A percentile compares a stretch with the other conserved stretches of the same genome.
Evolutionary conservation across 2,113 vertebrate species (phyloP).

Genomic region (Grallaria varia): DNA sequence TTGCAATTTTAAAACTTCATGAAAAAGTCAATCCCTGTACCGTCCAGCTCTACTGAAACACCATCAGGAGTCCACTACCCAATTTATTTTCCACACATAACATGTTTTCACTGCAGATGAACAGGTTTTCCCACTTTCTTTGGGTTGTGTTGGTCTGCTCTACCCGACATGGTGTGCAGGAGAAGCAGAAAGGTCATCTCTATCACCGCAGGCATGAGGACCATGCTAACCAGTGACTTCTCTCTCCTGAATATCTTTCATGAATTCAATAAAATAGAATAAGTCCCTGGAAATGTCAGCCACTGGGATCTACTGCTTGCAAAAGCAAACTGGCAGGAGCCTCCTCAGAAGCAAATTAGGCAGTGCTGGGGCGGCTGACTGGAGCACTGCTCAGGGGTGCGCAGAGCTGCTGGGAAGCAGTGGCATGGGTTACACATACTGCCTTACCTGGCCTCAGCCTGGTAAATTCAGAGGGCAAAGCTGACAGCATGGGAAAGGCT

Average conservation of each 20-base stretch:
- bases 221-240: not conserved
- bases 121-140: not conserved
- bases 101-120: not conserved
- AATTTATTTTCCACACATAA: not conserved
- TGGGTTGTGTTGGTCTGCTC: not conserved
- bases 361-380: not conserved
- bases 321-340: not conserved
- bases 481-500: slow-evolving; percentile 3
- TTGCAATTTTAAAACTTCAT: not conserved
- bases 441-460: not conserved
- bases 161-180: not conserved
- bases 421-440: not conserved
- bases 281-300: not conserved
- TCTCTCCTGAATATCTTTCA: not conserved
- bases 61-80: too few species aligned
- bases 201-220: not conserved
- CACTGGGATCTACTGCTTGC: not conserved
- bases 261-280: not conserved
- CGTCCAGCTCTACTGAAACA: not conserved
- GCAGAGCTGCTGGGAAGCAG: not conserved
- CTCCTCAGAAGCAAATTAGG: not conserved
- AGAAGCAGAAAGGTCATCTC: not conserved
- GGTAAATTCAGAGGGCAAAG: not conserved
- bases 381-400: fast-evolving
- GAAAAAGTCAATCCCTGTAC: not conserved